Base-by-base conservation (phyloP, 2,797 vertebrate genomes). In the Acipenser oxyrinchus region DNA sequence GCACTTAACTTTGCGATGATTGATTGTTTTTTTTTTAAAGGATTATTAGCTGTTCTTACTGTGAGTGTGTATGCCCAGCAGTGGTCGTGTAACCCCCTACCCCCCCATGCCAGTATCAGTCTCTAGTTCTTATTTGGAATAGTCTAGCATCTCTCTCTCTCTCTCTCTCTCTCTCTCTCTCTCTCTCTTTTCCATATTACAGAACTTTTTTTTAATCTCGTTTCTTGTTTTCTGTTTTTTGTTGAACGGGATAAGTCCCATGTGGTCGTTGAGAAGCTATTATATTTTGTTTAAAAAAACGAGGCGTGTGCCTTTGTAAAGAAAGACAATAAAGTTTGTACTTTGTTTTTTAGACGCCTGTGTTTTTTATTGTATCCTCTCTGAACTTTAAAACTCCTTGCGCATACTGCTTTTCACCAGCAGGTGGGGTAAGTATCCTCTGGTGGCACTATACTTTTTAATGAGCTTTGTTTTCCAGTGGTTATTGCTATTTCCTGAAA, bases 271-370 rank as follows among this genome's bases (percentile, higher is more conserved):
- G 86, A 95, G 81, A 95, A 94, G 88, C 93, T 95, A 91, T 94
- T 96, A 92, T 93, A 88, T 88, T 92, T 94, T 93, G 86, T 91
- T 95, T 88, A 91, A 81, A 85, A 85, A 89, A 91, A 93, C 90
- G 89, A 94, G 93, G 91, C 91, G 85, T 68, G 86, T 95, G 96
- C 95, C 95, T 98, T 98, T 98, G 94, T 96, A 98, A 97, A 99
- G 92, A 96, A 93, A 95, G 91, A 95, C 94, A 98, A 99, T 97
- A 99, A 99, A 99, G 91, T 99, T 98, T 99, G 94, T 99, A 98
- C 95, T 94, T 96, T 92, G 92, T 97, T 99, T 98, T 97, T 92
- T 96, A 95, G 83, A 88, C 71, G 71, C 66, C 70, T 70, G 49
- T 70, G 11, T 64, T 67, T 71, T 62, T 69, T 70, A 63, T 51